Base-by-base conservation (phyloP, 2,113 vertebrate genomes). In the Semicossyphus pulcher region DNA sequence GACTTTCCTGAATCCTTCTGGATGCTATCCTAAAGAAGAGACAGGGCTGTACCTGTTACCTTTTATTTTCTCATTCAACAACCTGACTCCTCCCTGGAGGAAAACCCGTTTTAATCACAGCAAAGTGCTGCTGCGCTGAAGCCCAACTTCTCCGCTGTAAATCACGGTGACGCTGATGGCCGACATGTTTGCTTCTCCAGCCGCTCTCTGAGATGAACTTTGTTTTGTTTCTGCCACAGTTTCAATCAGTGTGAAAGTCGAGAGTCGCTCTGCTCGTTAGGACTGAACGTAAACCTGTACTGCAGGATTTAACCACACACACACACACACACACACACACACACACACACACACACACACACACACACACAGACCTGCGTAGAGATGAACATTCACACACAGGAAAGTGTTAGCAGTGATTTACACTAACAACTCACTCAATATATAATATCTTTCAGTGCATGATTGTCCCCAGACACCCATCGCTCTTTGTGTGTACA, bases 401-500 rank as follows among this genome's bases (percentile, higher is more conserved):
- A 7, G 2, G 10, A 1, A 14, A 26, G 21, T n/a, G 56, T 63
- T 28, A 63, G 63, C 57, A 42, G 37, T 83, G 78, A 86, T 85
- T 84, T 85, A 85, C 83, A 69, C 77, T 72, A 70, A 86, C 62
- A 54, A 49, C 39, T 76, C 65, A 68, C 47, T 88, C 71, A 61
- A 72, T 86, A 82, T 49, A 67, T 80, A 72, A 86, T 83, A 60
- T 76, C 62, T 68, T 56, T 81, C 29, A 76, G 74, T 81, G 77
- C 36, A 10, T 1, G 18, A 41, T n/a, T 29, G 15, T 68, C 84
- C 77, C 76, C 48, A 70, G 81, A 76, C 69, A 41, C 49, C 64
- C 63, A 74, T 85, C 39, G 1, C 39, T 88, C 57, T 37, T 0
- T 32, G 31, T 56, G 60, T 57, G 65, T n/a, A n/a, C n/a, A n/a